phyloP scores from a whole-genome alignment of 2,113 vertebrate species.

The Anser cygnoides region DNA sequence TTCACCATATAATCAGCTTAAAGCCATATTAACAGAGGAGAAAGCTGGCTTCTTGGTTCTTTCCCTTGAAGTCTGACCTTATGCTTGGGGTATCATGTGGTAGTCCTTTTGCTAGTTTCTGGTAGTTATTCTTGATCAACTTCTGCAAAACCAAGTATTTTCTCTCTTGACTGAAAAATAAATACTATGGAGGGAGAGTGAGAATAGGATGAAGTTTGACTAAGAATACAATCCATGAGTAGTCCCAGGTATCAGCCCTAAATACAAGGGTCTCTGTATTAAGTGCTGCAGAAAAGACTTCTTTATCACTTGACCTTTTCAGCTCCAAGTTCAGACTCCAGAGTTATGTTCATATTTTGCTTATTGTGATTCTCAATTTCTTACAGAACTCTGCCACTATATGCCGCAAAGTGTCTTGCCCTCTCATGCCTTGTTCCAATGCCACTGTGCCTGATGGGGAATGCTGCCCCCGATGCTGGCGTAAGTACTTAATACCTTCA shows the following conservation, averaged over 20 bases:
- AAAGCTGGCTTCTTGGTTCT: constrained; percentile 6
- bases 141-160: background rate
- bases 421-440: constrained; percentile 93
- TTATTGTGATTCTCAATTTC: background rate
- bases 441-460: constrained; percentile 95
- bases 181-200: background rate
- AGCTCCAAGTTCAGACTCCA: background rate
- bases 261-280: background rate
- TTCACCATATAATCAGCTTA: constrained; percentile 42
- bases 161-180: background rate
- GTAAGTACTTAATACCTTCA: constrained; percentile 78
- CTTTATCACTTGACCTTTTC: background rate
- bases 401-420: constrained; percentile 95
- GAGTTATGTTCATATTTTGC: background rate
- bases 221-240: background rate
- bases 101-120: background rate
- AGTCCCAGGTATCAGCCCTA: background rate
- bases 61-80: constrained; percentile 26
- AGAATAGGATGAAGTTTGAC: background rate
- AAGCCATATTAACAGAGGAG: constrained; percentile 13
- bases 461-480: constrained; percentile 94
- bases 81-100: background rate
- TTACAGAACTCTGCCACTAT: constrained; percentile 92
- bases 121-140: background rate
- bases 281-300: background rate